Percentiles rank a stretch among this genome's conserved stretches.
Conservation (phyloP, 64 coral and sea anemone species). For the Acropora tenuis region DNA sequence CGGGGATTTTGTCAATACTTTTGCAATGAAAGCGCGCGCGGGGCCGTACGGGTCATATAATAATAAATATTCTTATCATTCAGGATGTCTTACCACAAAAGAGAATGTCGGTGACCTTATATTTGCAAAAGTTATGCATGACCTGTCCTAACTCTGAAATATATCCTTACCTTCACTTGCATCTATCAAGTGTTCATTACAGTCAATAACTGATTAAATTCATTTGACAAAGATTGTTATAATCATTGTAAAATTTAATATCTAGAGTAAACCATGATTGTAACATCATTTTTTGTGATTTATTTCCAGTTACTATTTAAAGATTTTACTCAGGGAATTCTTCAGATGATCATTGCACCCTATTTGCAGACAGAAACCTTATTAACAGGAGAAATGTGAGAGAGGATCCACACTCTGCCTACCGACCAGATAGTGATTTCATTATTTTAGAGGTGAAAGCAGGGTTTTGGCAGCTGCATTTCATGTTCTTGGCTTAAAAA, state of each 20-base stretch:
- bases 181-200: background rate
- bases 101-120: background rate
- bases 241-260: background rate
- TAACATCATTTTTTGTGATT: background rate
- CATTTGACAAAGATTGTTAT: background rate
- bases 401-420: no score
- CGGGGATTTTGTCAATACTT: no score
- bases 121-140: background rate
- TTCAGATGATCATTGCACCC: constrained; percentile 7
- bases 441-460: constrained; percentile 41
- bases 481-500: constrained; percentile 17
- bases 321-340: constrained; percentile 16
- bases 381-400: no score
- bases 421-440: no score
- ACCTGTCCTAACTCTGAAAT: background rate
- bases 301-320: constrained; percentile 10
- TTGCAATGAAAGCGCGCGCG: no score
- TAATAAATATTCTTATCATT: constrained; percentile 28
- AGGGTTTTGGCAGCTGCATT: constrained; percentile 55
- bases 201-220: background rate
- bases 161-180: background rate
- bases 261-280: background rate
- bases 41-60: no score
- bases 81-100: constrained; percentile 1
- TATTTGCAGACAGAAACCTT: no score